phyloP scores from a whole-genome alignment of 2,888 invertebrate genomes.

The Hirtodrosophila trivittata region DNA sequence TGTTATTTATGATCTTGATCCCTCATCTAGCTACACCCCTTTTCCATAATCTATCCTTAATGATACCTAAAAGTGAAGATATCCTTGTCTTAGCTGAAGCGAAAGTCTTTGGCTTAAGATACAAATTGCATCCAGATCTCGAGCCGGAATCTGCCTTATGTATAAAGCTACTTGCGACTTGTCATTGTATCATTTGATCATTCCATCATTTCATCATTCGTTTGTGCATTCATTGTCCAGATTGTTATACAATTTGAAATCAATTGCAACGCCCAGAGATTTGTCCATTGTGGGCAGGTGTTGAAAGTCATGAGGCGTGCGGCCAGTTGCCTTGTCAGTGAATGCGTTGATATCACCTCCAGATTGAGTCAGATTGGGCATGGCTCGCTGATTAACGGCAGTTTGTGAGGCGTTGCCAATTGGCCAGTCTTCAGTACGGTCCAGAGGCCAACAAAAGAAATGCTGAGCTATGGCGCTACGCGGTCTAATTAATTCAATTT shows the following conservation, averaged over 20 bases:
- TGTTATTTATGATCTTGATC: no score
- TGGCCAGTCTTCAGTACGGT: conserved; percentile 19
- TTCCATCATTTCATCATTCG: background rate
- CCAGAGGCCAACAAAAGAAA: conserved; percentile 66
- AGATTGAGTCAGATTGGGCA: conserved; percentile 56
- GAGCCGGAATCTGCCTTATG: no score
- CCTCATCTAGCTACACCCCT: no score
- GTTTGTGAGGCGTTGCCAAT: conserved; percentile 65
- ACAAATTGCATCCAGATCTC: no score
- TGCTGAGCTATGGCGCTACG: conserved; percentile 52
- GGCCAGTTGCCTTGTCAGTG: conserved; percentile 14
- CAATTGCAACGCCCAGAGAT: conserved; percentile 55
- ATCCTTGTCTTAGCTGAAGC: no score
- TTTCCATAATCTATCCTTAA: no score
- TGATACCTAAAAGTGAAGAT: no score
- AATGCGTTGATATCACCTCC: conserved; percentile 34
- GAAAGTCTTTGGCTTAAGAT: no score
- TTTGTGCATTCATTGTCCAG: background rate
- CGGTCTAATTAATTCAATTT: conserved; percentile 74
- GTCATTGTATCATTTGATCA: no score
- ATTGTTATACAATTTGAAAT: conserved; percentile 34
- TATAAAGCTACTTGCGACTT: no score
- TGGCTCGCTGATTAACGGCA: conserved; percentile 41
- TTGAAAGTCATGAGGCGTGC: conserved; percentile 45
- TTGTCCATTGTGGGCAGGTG: conserved; percentile 18